Base-by-base conservation (phyloP, 2,797 vertebrate genomes). In the Phoeniculus purpureus region DNA sequence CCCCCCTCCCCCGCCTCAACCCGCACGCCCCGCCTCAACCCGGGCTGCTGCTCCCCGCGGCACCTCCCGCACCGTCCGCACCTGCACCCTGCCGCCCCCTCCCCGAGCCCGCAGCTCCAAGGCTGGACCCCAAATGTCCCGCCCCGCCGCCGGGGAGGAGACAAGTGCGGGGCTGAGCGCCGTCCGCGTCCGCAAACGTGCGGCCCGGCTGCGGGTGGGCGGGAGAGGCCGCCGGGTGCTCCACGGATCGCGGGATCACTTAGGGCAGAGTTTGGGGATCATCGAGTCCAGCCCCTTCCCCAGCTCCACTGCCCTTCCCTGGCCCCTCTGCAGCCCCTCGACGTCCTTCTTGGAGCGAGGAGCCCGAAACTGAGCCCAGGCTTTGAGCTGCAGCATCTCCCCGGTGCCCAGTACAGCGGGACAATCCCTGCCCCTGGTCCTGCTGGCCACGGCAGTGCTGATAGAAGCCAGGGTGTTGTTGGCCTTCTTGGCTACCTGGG, bases 171-270 rank as follows among this genome's bases (percentile, higher is more conserved):
- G 2, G 1, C 0, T 22, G 25, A 50, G 4, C 12, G 2, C 17
- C 58, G 34, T 47, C 11, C 32, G 15, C 47, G 27, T 17, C 11
- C 37, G 40, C 31, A 81, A 60, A 34, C 29, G 16, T 47, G 3
- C 32, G 5, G 10, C 22, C 29, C 13, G 3, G n/a, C 48, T 9
- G 0, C 0, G 9, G 7, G 20, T 61, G 48, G 16, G 15, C 3
- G 12, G n/a, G 4, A 29, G 40, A 7, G 1, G 34, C 43, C 18
- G 2, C 34, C 43, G n/a, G 34, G 10, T 6, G 26, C 34, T 52
- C 25, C 1, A 1, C 37, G 37, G 37, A 37, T 8, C 37, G 37
- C 37, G 37, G 37, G 37, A 37, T 37, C 37, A 12, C 37, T 37
- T 37, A 37, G 37, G 37, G 37, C 8, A 12, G 12, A 37, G 37